Base-by-base conservation (phyloP, 2,797 vertebrate species). In the Muscicapa striata region DNA sequence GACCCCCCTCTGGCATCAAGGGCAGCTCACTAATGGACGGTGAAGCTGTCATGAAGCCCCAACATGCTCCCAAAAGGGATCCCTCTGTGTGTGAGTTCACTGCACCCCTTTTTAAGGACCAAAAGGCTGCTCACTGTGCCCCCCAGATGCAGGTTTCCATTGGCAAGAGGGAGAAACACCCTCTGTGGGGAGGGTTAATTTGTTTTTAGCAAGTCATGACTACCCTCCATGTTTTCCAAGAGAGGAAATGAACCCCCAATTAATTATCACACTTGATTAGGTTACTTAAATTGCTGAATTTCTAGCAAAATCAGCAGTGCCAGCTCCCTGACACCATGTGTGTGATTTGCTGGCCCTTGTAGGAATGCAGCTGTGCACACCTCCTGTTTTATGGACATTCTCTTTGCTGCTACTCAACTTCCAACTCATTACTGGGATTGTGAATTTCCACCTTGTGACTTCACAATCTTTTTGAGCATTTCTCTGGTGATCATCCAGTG, bases 1-100 rank as follows among this genome's bases (percentile, higher is more conserved):
- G 90, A 75, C 94, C 96, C 96, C 97, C 97, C 95, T 97, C 96
- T 96, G 96, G 97, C 97, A 98, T 95, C 91, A 57, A 98, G 98
- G 97, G 97, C 98, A 98, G 96, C 97, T 98, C 83, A 48, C 98
- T 98, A 98, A 97, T 96, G 95, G 96, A 96, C 97, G 97, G 90
- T 54, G 93, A 97, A 98, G 97, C 95, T 85, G 95, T 97, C 51
- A 49, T 91, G 96, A 95, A 96, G 96, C 95, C 95, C 97, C 96
- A 97, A 94, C 94, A 96, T 97, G 97, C 96, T 97, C 93, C 91
- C 84, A 72, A 97, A 72, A 81, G 93, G 95, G 96, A 74, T 94
- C 93, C 97, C 95, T 97, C 81, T 1, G 1, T 30, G 32, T 57
- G 93, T 97, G 98, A 98, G 97, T 97, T 97, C 97, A 72, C 95